Conservation (phyloP, 1,140 invertebrate species). For the Phymastichus coffea region DNA sequence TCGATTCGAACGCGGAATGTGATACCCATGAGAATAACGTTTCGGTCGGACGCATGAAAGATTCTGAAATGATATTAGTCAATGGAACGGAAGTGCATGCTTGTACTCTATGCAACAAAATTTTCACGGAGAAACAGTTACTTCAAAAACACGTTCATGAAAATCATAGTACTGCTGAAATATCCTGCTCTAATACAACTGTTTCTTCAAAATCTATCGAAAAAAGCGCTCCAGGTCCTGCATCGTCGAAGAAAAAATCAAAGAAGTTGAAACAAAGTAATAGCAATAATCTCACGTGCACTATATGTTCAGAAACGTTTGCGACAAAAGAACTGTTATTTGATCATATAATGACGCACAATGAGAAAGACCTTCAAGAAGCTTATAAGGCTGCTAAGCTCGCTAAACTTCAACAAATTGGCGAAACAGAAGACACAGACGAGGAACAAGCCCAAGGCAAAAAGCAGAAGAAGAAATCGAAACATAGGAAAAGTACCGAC, state of each 20-base stretch:
- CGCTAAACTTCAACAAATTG: slow-evolving; percentile 1
- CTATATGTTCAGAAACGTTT: slow-evolving; percentile 40
- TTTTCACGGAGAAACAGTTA: background rate
- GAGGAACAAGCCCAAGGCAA: background rate
- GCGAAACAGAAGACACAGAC: slow-evolving; percentile 6
- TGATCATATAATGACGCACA: slow-evolving; percentile 46
- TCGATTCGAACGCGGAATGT: no score
- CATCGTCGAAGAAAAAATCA: background rate
- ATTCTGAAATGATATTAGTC: background rate
- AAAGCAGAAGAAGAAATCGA: slow-evolving; percentile 4
- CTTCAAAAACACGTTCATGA: background rate
- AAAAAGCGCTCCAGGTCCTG: background rate
- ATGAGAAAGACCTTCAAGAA: slow-evolving; percentile 40
- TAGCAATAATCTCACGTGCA: slow-evolving; percentile 29
- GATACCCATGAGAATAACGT: background rate
- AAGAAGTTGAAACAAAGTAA: slow-evolving; percentile 28
- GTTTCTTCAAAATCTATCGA: background rate
- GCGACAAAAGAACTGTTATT: slow-evolving; percentile 35
- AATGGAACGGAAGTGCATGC: background rate
- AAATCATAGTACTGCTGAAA: background rate
- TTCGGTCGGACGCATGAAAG: no score
- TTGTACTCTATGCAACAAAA: slow-evolving; percentile 4
- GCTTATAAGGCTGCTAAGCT: slow-evolving; percentile 32
- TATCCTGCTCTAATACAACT: background rate
- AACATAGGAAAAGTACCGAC: slow-evolving; percentile 8